Evolutionary conservation across 2,113 vertebrate genomes (phyloP).

Genomic region (Platichthys stellatus): DNA sequence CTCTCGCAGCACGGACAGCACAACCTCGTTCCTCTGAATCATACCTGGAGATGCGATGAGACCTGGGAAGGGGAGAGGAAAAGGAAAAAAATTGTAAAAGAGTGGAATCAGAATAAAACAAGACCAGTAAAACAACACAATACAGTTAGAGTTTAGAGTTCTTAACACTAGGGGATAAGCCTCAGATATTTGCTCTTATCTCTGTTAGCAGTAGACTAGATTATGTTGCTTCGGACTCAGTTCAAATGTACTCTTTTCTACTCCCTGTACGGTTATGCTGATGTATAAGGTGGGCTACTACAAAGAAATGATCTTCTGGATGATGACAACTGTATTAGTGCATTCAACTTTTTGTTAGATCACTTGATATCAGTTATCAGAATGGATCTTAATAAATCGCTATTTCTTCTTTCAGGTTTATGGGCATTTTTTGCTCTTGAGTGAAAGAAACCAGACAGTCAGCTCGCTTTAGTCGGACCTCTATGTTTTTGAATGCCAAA

Average conservation of each 20-base stretch:
- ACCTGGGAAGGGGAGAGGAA: background rate
- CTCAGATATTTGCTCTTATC: background rate
- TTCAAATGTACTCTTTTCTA: background rate
- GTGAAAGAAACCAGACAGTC: no score
- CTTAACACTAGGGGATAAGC: background rate
- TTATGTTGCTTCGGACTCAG: background rate
- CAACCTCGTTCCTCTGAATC: conserved; percentile 89
- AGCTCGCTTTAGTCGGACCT: no score
- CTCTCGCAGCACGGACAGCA: conserved; percentile 88
- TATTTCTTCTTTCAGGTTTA: no score
- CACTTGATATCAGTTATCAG: no score
- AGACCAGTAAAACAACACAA: background rate
- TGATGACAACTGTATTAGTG: no score
- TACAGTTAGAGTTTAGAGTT: background rate
- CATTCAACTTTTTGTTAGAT: no score
- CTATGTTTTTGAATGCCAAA: no score
- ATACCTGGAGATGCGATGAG: conserved; percentile 80
- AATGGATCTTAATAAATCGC: no score
- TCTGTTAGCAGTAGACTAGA: background rate
- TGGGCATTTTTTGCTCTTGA: no score
- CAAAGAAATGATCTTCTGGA: no score
- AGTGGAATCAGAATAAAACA: background rate
- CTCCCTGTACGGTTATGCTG: no score
- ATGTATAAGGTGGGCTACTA: no score
- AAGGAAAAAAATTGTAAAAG: background rate